phyloP scores from a whole-genome alignment of 1,140 invertebrate genomes.

The Helicoverpa armigera region DNA sequence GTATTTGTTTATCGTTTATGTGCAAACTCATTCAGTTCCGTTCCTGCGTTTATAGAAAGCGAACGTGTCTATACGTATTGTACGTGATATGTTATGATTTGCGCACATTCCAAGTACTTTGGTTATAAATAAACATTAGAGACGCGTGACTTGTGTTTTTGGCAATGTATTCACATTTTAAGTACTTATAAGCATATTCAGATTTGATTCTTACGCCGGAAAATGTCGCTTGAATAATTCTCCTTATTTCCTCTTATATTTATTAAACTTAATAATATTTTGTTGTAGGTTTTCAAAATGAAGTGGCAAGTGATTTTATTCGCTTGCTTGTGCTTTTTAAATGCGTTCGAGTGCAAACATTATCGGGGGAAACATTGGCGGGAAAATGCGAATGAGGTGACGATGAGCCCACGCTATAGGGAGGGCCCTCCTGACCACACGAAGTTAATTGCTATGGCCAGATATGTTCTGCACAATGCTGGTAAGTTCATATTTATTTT shows the following conservation, averaged over 20 bases:
- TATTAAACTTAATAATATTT: not conserved
- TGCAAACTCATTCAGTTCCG: conserved; percentile 35
- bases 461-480: conserved; percentile 80
- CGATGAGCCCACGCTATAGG: conserved; percentile 6
- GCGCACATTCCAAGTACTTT: conserved; percentile 16
- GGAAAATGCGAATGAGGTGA: conserved; percentile 60
- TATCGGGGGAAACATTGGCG: conserved; percentile 38
- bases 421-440: conserved; percentile 76
- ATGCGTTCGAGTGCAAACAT: conserved; percentile 62
- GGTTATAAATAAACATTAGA: conserved; percentile 41
- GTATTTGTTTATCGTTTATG: not conserved
- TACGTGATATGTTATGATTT: conserved; percentile 16
- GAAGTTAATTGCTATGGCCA: conserved; percentile 79
- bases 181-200: not conserved
- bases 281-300: conserved; percentile 55
- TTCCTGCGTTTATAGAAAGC: not conserved
- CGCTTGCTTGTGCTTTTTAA: conserved; percentile 57
- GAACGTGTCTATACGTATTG: conserved; percentile 12
- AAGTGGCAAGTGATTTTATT: conserved; percentile 62
- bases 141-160: conserved; percentile 42
- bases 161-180: conserved; percentile 24
- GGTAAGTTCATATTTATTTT: conserved; percentile 59
- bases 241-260: not conserved
- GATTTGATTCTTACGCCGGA: not conserved
- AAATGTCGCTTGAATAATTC: not conserved